Conservation (phyloP, 2,113 vertebrate species). For the Dasyprocta punctata region DNA sequence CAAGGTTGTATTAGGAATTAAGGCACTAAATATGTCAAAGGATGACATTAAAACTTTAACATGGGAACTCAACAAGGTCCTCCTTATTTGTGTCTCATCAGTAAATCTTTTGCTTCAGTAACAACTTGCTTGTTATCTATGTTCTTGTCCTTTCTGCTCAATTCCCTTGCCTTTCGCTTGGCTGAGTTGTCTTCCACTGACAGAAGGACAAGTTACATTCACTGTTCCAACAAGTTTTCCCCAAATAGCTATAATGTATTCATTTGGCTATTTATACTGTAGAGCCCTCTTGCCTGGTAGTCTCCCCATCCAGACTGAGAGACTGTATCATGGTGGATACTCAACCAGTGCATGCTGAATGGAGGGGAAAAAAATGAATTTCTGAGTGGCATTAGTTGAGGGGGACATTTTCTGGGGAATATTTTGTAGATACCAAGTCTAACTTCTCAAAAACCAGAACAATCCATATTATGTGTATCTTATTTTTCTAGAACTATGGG, state of each 20-base stretch:
- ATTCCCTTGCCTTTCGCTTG: background rate
- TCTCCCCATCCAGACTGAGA: background rate
- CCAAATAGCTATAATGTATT: background rate
- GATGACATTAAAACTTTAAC: background rate
- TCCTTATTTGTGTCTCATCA: background rate
- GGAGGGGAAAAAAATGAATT: background rate
- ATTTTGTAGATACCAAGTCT: background rate
- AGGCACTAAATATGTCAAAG: background rate
- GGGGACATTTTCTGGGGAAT: background rate
- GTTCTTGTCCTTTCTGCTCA: background rate
- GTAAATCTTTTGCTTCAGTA: background rate
- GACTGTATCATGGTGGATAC: background rate
- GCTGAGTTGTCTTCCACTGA: background rate
- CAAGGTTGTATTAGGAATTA: background rate
- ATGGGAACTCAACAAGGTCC: background rate
- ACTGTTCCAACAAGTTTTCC: background rate
- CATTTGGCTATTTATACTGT: background rate
- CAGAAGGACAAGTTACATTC: background rate
- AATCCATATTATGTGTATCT: background rate
- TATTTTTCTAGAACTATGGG: slow-evolving; percentile 17
- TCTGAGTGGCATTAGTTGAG: background rate
- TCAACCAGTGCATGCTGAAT: background rate
- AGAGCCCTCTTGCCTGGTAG: background rate
- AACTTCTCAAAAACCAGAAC: background rate
- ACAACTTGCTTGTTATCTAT: background rate